These are phyloP conservation scores for Epistrophe grossulariae DNA, from an alignment of 2,888 invertebrate genomes.

Conservation along the genomic window DNA sequence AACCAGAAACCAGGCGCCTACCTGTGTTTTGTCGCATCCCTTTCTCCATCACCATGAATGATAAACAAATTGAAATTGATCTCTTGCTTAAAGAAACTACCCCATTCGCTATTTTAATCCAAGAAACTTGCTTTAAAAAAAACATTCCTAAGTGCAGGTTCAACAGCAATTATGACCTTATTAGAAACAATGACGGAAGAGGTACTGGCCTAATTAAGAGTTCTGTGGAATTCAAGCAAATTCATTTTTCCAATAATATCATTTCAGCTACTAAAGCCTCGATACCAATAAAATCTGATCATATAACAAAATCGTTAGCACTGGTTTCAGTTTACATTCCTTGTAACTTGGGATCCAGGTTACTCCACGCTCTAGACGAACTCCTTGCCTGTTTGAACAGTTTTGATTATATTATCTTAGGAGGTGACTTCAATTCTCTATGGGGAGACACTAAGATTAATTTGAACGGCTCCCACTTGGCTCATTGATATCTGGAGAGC, in stretches of 20 bases:
- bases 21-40: background rate
- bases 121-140: no score
- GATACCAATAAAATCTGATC: background rate
- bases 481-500: background rate
- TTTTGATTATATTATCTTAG: background rate
- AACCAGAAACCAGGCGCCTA: background rate
- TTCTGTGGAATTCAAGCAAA: no score
- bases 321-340: background rate
- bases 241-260: background rate
- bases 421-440: conserved; percentile 16
- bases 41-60: background rate
- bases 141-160: no score
- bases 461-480: background rate
- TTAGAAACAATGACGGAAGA: no score
- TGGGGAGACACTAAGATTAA: conserved; percentile 12
- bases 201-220: no score
- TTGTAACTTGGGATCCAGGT: background rate
- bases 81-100: background rate
- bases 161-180: no score
- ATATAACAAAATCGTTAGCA: background rate
- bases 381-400: background rate
- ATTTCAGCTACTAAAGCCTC: background rate
- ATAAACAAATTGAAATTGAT: background rate
- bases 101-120: background rate
- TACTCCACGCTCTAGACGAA: background rate